Evolutionary conservation across 1,140 invertebrate genomes (phyloP).

Genomic region (Vanessa tameamea): DNA sequence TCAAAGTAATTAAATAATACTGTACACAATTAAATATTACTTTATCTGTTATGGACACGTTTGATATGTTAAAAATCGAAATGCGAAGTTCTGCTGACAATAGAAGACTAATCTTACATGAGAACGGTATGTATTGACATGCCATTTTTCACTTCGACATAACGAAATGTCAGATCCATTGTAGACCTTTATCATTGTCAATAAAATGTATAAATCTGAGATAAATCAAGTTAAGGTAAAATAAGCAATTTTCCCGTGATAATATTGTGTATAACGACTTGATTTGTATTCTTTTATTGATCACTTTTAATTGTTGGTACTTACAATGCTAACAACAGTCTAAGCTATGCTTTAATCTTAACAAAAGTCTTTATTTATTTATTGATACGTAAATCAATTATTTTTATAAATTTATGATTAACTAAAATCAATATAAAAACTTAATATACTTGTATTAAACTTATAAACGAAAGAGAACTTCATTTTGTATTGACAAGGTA

Average conservation of each 20-base stretch:
- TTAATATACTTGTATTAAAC: no score
- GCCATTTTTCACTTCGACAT: conserved; percentile 35
- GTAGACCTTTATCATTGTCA: conserved; percentile 37
- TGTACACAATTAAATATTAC: not conserved
- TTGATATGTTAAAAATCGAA: conserved; percentile 13
- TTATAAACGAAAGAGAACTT: no score
- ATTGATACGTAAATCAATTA: no score
- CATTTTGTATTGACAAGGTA: no score
- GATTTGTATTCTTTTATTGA: not conserved
- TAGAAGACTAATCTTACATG: conserved; percentile 33
- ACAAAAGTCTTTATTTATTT: not conserved
- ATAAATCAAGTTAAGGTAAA: conserved; percentile 6
- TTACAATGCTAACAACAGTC: no score
- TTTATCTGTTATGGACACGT: not conserved
- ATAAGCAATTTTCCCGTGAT: not conserved
- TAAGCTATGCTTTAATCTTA: no score
- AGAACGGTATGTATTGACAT: conserved; percentile 35
- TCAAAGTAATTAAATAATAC: not conserved
- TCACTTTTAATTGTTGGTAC: not conserved
- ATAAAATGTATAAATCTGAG: conserved; percentile 20
- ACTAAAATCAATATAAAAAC: no score
- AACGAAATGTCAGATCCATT: conserved; percentile 36
- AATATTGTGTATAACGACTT: not conserved
- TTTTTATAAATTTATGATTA: no score
- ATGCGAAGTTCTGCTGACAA: conserved; percentile 33